Base-by-base conservation (phyloP, 2,797 vertebrate genomes). In the Rhadinocentrus ornatus region DNA sequence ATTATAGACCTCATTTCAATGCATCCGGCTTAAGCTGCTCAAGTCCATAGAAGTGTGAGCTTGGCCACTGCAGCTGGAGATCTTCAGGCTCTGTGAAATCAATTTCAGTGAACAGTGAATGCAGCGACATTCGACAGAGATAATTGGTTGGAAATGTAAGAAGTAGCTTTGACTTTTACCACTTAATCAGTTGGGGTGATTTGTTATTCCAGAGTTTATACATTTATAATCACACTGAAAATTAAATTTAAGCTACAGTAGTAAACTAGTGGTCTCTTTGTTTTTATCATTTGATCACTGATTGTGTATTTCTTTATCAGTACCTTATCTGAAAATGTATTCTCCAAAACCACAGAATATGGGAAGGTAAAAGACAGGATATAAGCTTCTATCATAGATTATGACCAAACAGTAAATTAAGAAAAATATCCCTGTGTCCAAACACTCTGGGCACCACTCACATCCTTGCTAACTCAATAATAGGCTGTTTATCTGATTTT, bases 1-100 rank as follows among this genome's bases (percentile, higher is more conserved):
- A 89, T 91, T 91, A 82, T 50, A 76, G 67, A 56, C 69, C 75
- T 78, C 72, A 75, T 87, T 86, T 80, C 73, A 82, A 87, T 84
- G 65, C 75, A 83, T 77, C 78, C 69, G 24, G 74, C 58, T 71
- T 81, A 88, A 89, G 64, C 77, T 83, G 62, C 78, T 86, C 70
- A 77, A 87, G 66, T 78, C 73, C 78, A 81, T 67, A 81, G 29
- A 80, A 66, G 63, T 78, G 60, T 61, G 56, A 81, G 77, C 62
- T 83, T 69, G 46, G 66, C 66, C 59, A 86, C 75, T 82, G 61
- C 44, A 70, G 69, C 76, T 77, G 53, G 26, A 79, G 78, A 88
- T 88, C 73, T 83, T 59, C 63, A 60, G 71, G 83, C 68, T 86
- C 61, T 72, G 66, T 79, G 73, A 85, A 91, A 90, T 90, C 84